Conservation (phyloP, 2,113 vertebrate species). For the Pomatostomus ruficeps region DNA sequence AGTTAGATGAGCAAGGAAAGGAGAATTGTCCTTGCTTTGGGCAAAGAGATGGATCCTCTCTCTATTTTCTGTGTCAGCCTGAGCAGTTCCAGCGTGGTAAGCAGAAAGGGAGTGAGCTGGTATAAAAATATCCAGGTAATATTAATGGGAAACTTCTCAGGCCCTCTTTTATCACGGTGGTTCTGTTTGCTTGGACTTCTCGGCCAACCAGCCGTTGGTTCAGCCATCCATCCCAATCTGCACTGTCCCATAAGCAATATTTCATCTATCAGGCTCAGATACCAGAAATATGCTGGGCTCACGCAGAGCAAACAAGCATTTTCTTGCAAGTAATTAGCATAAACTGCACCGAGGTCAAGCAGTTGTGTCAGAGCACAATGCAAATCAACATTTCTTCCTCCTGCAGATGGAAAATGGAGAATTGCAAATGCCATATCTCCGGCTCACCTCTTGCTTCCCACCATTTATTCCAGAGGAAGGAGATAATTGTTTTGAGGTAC, state of each 20-base stretch:
- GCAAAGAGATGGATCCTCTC: neutral
- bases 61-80: neutral
- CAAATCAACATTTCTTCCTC: neutral
- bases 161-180: neutral
- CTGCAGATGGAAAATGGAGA: neutral
- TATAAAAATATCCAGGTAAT: neutral
- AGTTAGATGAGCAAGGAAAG: neutral
- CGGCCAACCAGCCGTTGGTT: neutral
- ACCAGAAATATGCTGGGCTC: neutral
- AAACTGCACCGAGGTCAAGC: constrained; percentile 10
- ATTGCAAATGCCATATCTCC: neutral
- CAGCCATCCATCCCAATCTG: neutral
- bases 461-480: neutral
- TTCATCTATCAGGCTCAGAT: neutral
- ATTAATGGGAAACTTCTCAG: neutral
- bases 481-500: neutral
- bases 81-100: neutral
- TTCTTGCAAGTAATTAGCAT: constrained; percentile 11
- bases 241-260: neutral
- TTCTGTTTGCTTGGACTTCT: constrained; percentile 6
- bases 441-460: neutral
- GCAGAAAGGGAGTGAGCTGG: neutral
- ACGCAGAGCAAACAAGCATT: neutral
- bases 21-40: neutral
- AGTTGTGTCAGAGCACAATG: neutral